Conservation (phyloP, 2,113 vertebrate genomes). For the Tiliqua scincoides region DNA sequence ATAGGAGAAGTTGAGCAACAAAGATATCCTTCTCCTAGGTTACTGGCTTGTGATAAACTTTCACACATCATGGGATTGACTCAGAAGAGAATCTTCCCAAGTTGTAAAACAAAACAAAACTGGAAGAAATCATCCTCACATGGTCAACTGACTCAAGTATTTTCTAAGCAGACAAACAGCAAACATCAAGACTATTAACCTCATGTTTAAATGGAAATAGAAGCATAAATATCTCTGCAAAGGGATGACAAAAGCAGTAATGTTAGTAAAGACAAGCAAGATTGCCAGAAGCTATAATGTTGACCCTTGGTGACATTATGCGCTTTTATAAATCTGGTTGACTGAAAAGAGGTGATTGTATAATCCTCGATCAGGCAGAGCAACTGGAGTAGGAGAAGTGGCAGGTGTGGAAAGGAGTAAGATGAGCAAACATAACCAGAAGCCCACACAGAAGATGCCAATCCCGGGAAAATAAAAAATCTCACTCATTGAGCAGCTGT, state of each 20-base stretch:
- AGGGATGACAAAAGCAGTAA: neutral
- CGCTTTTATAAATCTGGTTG: neutral
- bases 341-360: neutral
- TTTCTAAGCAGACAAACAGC: conserved; percentile 54
- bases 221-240: neutral
- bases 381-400: neutral
- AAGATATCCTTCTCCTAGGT: neutral
- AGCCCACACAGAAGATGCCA: neutral
- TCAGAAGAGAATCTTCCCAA: neutral
- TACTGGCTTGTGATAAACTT: neutral
- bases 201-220: neutral
- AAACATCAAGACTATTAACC: conserved; percentile 52
- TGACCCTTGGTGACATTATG: neutral
- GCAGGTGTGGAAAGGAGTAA: neutral
- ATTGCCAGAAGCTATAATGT: neutral
- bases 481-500: neutral
- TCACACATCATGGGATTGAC: neutral
- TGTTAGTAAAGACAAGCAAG: neutral
- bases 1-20: neutral
- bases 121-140: neutral
- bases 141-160: neutral
- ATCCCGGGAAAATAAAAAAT: neutral
- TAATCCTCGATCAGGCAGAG: neutral
- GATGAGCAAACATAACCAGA: neutral
- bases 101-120: neutral